A percentile compares a stretch with the other conserved stretches of the same genome.
Evolutionary conservation across 2,888 invertebrate genomes (phyloP).

Genomic region (Eristalis arbustorum): DNA sequence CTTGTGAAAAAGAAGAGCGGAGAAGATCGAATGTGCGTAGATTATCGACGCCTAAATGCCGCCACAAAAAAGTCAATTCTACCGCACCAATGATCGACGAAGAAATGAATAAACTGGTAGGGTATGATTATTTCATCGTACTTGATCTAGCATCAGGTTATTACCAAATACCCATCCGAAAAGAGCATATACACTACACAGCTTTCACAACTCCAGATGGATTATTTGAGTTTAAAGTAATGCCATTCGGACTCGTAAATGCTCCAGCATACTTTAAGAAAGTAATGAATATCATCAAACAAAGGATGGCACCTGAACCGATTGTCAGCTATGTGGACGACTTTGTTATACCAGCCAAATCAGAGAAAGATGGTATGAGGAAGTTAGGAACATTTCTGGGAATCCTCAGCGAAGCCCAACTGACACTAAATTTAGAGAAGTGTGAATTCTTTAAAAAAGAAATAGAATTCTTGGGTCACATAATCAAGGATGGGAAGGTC

Average conservation of each 20-base stretch:
- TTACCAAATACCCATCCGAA: constrained; percentile 17
- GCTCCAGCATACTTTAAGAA: background rate
- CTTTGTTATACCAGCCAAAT: no score
- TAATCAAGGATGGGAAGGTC: background rate
- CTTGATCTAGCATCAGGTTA: constrained; percentile 14
- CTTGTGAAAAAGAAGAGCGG: constrained; percentile 32
- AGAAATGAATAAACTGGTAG: background rate
- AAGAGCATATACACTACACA: constrained; percentile 5
- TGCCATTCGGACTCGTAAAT: constrained; percentile 3
- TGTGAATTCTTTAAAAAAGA: background rate
- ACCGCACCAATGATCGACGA: constrained; percentile 11
- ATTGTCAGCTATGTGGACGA: no score
- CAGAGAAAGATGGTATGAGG: no score
- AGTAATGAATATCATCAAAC: no score
- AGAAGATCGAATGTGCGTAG: constrained; percentile 18
- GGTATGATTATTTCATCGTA: background rate
- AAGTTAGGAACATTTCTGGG: no score
- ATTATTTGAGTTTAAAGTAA: constrained; percentile 9
- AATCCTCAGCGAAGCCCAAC: background rate
- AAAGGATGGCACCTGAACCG: no score
- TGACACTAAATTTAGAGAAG: constrained; percentile 20
- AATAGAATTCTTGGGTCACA: constrained; percentile 5
- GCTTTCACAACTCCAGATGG: constrained; percentile 14
- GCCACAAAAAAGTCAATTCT: background rate
- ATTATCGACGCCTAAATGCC: constrained; percentile 6